Evolutionary conservation across 2,797 vertebrate genomes (phyloP), one percentile per base, ranked within the genome.

Genomic region (Bovichtus variegatus): DNA sequence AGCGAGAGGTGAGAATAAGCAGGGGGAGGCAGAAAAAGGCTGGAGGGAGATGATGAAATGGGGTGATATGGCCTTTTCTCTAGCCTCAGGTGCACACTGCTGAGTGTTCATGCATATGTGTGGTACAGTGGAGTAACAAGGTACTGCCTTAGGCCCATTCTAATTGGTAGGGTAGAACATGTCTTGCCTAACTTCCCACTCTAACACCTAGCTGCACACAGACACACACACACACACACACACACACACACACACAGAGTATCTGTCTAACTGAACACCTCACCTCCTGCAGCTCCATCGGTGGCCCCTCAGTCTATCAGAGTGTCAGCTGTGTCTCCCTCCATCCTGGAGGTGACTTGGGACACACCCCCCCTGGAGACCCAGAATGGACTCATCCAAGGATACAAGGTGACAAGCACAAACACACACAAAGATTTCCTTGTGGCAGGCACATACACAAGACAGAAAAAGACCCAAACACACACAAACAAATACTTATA

Each of bases 381-480:
- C 71, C 98, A 99, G 89, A 99, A 99, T 3, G 98, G 98, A 87
- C 97, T 96, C 93, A 97, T 99, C 88, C 98, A 99, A 92, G 98
- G 98, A 93, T 98, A 98, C 90, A 98, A 98, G 97, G 97, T 95
- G 90, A 91, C 76, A 43, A 46, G 16, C 21, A 74, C 54, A 71
- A 47, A 66, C 63, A 73, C 23, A 57, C 61, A 72, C 51, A 54
- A 55, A 29, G 25, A 69, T 46, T 53, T 34, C 19, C 31, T 57
- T 9, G 18, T 12, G 13, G 15, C 53, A 61, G 9, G 43, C 12
- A 68, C 16, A 43, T 31, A 49, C 31, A 34, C 29, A 38, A 34
- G 19, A 47, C n/a, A 44, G 19, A 43, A 34, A 71, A 36, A 21
- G 3, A 69, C 16, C 44, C 49, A 23, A 27, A 44, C 31, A 71